Evolutionary conservation across 2,888 invertebrate genomes (phyloP), one percentile per base, ranked within the genome.

Genomic region (Pachycephus smyrnensis): DNA sequence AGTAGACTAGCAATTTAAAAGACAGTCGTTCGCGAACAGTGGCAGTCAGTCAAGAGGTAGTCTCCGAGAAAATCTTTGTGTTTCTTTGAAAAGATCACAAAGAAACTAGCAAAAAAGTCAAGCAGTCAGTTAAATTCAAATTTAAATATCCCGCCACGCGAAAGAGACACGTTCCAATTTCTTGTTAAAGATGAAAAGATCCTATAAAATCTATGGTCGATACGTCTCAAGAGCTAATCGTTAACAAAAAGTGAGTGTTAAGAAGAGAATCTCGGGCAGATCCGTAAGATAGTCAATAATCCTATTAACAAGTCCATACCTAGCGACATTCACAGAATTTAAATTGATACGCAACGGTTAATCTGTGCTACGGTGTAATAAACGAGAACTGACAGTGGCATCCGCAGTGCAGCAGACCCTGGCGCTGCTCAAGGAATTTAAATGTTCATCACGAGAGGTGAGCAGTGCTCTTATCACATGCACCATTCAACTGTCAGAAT

Each of bases 391-490:
- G 30, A 32, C 32, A 33, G 71, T 33, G 71, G 32, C 31, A 71
- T 32, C 32, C 71, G 12, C 71, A 31, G 71, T 33, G 74, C 74
- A 33, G 80, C 80, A 80, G 80, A 83, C 78, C 82, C 80, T 79
- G 83, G 80, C 82, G 74, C 77, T 81, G 80, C 77, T 80, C 82
- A 84, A 85, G 83, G 82, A 84, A 81, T 80, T 85, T 84, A 84
- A 85, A 86, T 86, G 86, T 81, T 80, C 82, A 82, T 78, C 83
- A 82, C 81, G 82, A 84, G 81, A 86, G 86, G 86, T 86, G 76
- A 84, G 80, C 55, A 55, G 9, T 55, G 55, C 55, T 55, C 55
- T 55, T 55, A 55, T 55, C 23, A 23, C 55, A 55, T 9, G 9
- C 15, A 55, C 9, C 55, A 55, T 55, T 55, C 55, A 55, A 23